These are phyloP conservation scores for Botia kubotai DNA, from an alignment of 2,797 vertebrate genomes.

Conservation along the genomic window DNA sequence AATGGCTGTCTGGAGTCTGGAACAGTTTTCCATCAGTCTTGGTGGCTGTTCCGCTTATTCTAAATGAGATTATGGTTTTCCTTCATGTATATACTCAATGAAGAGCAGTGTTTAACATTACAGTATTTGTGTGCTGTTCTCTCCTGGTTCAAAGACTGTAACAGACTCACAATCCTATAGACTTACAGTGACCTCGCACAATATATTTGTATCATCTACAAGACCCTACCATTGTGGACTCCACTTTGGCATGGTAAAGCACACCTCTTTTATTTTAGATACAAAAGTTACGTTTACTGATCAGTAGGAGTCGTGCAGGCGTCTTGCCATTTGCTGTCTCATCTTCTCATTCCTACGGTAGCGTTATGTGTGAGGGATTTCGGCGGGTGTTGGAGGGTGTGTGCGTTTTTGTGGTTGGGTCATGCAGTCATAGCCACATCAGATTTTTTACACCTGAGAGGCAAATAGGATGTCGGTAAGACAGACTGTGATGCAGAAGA, in stretches of 20 bases:
- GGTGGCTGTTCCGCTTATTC: conserved; percentile 10
- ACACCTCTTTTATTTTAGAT: too few species aligned
- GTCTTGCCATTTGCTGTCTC: too few species aligned
- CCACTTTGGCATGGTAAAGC: too few species aligned
- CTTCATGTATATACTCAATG: neutral
- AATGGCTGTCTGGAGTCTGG: conserved; percentile 54
- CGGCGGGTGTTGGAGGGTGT: neutral
- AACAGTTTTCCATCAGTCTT: conserved; percentile 45
- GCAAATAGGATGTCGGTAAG: neutral
- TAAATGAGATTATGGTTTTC: conserved; percentile 23
- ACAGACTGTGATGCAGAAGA: neutral
- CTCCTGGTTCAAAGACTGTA: too few species aligned
- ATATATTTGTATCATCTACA: too few species aligned
- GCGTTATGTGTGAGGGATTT: neutral
- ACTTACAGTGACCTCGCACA: too few species aligned
- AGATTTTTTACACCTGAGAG: neutral
- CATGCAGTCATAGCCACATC: neutral
- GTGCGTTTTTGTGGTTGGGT: neutral
- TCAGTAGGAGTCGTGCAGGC: too few species aligned
- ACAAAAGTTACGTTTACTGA: too few species aligned
- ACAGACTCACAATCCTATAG: too few species aligned
- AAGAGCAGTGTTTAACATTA: conserved; percentile 12
- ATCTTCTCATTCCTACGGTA: too few species aligned
- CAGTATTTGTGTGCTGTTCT: neutral
- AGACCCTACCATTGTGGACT: too few species aligned